A percentile compares a stretch with the other conserved stretches of the same genome.
Conservation (phyloP, 2,888 invertebrate genomes). For the Allolobophora icterica region DNA sequence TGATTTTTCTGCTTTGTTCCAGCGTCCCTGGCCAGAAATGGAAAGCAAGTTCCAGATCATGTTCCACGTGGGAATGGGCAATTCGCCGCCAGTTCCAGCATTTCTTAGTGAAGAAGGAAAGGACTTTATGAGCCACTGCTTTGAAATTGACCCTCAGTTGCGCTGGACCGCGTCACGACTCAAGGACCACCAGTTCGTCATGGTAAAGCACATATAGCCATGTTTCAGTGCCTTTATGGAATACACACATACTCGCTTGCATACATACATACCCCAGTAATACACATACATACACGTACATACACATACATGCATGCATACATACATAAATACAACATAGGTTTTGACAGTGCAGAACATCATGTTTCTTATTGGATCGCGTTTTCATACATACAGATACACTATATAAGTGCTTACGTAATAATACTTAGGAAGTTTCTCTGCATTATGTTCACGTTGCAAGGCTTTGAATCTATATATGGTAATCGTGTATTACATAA, state of each 20-base stretch:
- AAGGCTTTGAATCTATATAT: not conserved
- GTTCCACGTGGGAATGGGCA: conserved; percentile 93
- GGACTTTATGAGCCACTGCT: conserved; percentile 79
- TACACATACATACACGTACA: not conserved
- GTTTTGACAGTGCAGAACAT: not conserved
- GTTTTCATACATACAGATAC: not conserved
- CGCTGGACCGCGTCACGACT: conserved; percentile 77
- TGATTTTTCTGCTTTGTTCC: conserved; percentile 51
- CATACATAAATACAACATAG: conserved; percentile 9
- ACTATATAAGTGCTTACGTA: not conserved
- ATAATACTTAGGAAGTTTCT: too few species aligned
- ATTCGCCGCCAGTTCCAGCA: conserved; percentile 78
- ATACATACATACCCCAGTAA: not conserved
- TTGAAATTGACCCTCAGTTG: conserved; percentile 80
- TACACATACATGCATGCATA: not conserved
- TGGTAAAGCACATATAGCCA: conserved; percentile 42
- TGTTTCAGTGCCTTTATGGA: not conserved
- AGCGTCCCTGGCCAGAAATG: conserved; percentile 90
- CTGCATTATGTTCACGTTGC: not conserved
- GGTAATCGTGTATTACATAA: not conserved
- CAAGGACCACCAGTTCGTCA: conserved; percentile 62
- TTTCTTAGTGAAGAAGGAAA: conserved; percentile 81
- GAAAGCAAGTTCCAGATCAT: conserved; percentile 93
- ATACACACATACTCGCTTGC: not conserved
- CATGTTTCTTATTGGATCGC: not conserved